Percentiles rank a stretch among this genome's conserved stretches.
Evolutionary conservation across 2,797 vertebrate species (phyloP).

Genomic region (Fratercula arctica): DNA sequence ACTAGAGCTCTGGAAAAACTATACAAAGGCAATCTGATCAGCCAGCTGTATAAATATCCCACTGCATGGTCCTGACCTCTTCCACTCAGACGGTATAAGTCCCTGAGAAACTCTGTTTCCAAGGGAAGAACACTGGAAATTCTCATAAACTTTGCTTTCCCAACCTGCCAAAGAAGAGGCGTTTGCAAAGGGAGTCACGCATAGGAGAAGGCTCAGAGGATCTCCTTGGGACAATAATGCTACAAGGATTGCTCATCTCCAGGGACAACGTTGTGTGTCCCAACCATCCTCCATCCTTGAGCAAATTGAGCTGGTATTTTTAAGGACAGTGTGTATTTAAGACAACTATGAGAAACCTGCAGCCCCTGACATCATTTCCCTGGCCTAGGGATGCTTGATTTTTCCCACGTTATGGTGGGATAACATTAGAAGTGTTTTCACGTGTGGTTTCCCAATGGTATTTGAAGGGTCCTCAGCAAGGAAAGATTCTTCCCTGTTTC

Average conservation of each 20-base stretch:
- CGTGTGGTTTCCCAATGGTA: not conserved
- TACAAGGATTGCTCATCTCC: not conserved
- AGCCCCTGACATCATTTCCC: not conserved
- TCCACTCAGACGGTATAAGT: not conserved
- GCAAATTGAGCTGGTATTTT: not conserved
- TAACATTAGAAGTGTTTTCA: not conserved
- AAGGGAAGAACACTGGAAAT: not conserved
- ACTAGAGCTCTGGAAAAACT: not conserved
- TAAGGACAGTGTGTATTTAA: not conserved
- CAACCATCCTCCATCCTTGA: not conserved
- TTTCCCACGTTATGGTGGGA: not conserved
- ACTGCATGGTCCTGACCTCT: not conserved
- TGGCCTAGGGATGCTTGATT: not conserved
- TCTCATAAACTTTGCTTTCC: not conserved
- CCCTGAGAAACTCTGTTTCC: constrained; percentile 22
- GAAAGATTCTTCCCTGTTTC: not conserved
- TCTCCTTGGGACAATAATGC: not conserved
- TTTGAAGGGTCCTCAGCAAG: not conserved
- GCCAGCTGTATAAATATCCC: constrained; percentile 37
- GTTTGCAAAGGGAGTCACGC: not conserved
- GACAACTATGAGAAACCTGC: not conserved
- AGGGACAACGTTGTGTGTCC: not conserved
- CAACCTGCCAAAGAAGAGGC: not conserved
- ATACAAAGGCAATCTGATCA: not conserved
- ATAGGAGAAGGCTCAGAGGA: not conserved